Conservation (phyloP, 2,797 vertebrate genomes). For the Epinephelus awoara region DNA sequence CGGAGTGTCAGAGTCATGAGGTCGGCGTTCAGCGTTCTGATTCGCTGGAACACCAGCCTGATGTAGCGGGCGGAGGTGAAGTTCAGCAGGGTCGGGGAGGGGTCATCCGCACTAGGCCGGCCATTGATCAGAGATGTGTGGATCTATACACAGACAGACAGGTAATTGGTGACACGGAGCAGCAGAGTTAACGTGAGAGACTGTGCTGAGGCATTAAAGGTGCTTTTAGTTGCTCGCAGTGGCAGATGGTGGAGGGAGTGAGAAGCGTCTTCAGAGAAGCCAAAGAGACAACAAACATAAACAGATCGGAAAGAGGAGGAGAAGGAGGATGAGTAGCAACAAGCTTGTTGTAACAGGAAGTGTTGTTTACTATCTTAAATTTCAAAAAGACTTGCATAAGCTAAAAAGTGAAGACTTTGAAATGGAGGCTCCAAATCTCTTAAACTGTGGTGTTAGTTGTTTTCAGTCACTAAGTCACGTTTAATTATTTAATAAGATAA, state of each 20-base stretch:
- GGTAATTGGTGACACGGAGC: slow-evolving; percentile 8
- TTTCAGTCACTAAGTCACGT: neutral
- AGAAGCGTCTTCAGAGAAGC: slow-evolving; percentile 8
- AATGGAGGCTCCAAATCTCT: neutral
- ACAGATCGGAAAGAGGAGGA: slow-evolving; percentile 8
- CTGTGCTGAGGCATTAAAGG: neutral
- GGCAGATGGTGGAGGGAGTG: slow-evolving; percentile 16
- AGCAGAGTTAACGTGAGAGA: slow-evolving; percentile 1
- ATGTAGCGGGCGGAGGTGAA: slow-evolving; percentile 97
- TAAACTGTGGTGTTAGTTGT: neutral
- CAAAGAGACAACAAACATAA: slow-evolving; percentile 16
- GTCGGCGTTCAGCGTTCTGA: slow-evolving; percentile 96
- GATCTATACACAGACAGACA: slow-evolving; percentile 85
- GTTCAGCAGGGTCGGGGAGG: slow-evolving; percentile 90
- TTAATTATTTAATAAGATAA: neutral
- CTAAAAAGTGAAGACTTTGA: neutral
- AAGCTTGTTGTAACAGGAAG: slow-evolving; percentile 18
- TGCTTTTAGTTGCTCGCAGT: slow-evolving; percentile 1
- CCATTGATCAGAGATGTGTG: slow-evolving; percentile 97
- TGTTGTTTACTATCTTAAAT: neutral
- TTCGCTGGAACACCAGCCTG: slow-evolving; percentile 93
- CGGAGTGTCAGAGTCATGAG: slow-evolving; percentile 94
- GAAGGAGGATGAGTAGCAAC: neutral
- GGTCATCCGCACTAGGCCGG: slow-evolving; percentile 95
- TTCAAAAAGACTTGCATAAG: neutral